phyloP scores from a whole-genome alignment of 2,888 invertebrate genomes.

The Mantis religiosa region DNA sequence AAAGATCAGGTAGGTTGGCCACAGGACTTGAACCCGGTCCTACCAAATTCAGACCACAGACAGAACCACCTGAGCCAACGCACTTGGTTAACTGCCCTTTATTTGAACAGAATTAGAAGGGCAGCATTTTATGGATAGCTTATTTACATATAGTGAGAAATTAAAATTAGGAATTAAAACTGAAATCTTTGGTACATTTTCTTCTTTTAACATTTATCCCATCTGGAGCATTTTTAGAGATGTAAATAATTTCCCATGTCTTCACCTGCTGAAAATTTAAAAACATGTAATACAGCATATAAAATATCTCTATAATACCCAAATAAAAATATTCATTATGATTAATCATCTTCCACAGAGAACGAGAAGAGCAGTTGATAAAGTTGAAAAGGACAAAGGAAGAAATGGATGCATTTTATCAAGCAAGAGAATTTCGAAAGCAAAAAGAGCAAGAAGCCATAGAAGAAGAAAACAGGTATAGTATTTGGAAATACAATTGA shows the following conservation, averaged over 20 bases:
- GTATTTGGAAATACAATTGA: not conserved
- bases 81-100: not conserved
- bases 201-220: not conserved
- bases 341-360: conserved; percentile 43
- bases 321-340: not conserved
- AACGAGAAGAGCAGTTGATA: conserved; percentile 49
- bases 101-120: not conserved
- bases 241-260: not conserved
- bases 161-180: not conserved
- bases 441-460: conserved; percentile 46
- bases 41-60: too few relatives aligned
- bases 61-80: too few relatives aligned
- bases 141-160: not conserved
- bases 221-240: not conserved
- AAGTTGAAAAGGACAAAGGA: conserved; percentile 48
- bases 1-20: too few relatives aligned
- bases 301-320: too few relatives aligned
- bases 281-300: not conserved
- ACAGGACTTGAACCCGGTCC: too few relatives aligned
- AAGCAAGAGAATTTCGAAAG: conserved; percentile 51
- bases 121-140: not conserved
- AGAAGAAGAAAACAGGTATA: conserved; percentile 45
- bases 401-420: conserved; percentile 53
- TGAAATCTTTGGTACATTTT: not conserved
- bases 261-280: not conserved